Evolutionary conservation across 2,888 invertebrate species (phyloP), one percentile per base, ranked within the genome.

Genomic region (Habroteleia sp.): DNA sequence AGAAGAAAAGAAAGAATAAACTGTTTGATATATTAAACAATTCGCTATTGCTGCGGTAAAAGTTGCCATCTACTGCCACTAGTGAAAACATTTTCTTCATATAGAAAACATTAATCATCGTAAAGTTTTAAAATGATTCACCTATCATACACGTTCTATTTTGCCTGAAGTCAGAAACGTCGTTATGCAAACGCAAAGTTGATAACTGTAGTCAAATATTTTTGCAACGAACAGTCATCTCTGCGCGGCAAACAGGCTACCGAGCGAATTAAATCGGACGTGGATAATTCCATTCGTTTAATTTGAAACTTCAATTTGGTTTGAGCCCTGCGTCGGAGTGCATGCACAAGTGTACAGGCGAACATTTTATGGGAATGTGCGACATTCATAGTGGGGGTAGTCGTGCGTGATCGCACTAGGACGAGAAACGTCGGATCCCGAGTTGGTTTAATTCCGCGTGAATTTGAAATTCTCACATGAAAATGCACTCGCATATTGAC

Each of bases 301-400:
- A 85, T 85, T 85, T 80, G 81, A 82, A 84, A 84, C 83, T 84
- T 83, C 83, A 82, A 85, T 85, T 85, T 80, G 79, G 79, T 78
- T 78, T 74, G 77, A 68, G 80, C 71, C 71, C 33, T 48, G 48
- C 60, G 77, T 73, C 77, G 78, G 82, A 83, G 81, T 80, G 80
- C 81, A 82, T 80, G 58, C 58, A 82, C 52, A 80, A 78, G 77
- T 25, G 27, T 68, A 50, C 29, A 7, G 10, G 41, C 31, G 46
- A 35, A 16, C 60, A 33, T 60, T 73, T 73, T 73, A 73, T 60
- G 65, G 13, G 33, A 60, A 25, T 27, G 52, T 37, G 65, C 60
- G 73, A 73, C 73, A 66, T 66, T 72, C 50, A 73, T 54, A 46
- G 60, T 16, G 20, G 23, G 48, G 27, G 48, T 41, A 56, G 54